Base-by-base conservation (phyloP, 2,888 invertebrate species). In the Augiades crinisus region DNA sequence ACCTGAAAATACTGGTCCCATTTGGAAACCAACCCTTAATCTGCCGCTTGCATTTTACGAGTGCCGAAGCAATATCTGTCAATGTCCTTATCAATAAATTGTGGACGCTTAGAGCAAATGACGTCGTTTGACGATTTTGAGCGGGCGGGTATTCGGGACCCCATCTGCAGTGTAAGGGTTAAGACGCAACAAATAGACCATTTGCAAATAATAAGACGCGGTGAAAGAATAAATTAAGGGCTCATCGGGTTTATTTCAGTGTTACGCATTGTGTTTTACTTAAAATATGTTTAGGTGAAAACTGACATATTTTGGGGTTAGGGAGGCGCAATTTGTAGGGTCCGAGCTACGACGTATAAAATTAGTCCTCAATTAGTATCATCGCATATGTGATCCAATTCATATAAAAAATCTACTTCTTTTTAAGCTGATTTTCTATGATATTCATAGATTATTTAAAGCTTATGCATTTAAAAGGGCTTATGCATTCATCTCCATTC, bases 161-260 rank as follows among this genome's bases (percentile, higher is more conserved):
- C 86, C 87, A 86, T 84, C 86, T 87, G 86, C 74, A 68, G 68
- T 75, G 86, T 76, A 87, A 87, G 88, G 87, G 88, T 88, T 88
- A 86, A 86, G 83, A 83, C 84, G 81, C 85, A 83, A 87, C 87
- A 89, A 87, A 87, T 87, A 86, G 84, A 81, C 86, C 88, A 85
- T 88, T 88, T 88, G 87, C 87, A 88, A 88, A 88, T 85, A 89
- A 88, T 88, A 89, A 89, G 87, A 85, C 82, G 86, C 87, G 83
- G 78, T 86, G 86, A 85, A 88, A 87, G 86, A 87, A 87, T 89
- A 87, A 87, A 88, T 89, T 89, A 88, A 81, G 77, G 80, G 68
- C 5, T 36, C 12, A 34, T 40, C 5, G 49, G 49, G 49, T 34
- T 43, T 49, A 43, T 49, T 41, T 24, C 3, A 49, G 34, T 38